phyloP scores from a whole-genome alignment of 2,113 vertebrate species.

The Chionomys nivalis region DNA sequence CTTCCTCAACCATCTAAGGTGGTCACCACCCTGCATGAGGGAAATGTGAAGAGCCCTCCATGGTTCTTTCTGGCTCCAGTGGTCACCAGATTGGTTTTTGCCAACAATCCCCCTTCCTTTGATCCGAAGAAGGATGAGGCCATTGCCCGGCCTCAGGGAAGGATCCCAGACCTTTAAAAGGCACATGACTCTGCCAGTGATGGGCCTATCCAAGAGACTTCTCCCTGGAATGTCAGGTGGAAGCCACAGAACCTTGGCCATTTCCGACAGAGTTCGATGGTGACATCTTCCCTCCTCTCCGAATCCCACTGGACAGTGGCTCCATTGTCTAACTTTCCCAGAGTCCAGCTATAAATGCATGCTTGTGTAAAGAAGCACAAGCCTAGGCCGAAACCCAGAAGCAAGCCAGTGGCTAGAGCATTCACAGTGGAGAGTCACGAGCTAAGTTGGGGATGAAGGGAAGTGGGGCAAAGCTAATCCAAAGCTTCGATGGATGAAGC shows the following conservation, averaged over 20 bases:
- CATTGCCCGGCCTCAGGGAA: background rate
- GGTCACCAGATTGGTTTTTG: background rate
- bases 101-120: background rate
- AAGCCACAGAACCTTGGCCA: background rate
- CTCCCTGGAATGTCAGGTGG: background rate
- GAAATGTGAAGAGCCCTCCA: background rate
- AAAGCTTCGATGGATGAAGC: background rate
- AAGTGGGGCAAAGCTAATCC: background rate
- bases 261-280: fast-evolving
- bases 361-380: background rate
- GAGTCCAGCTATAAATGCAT: background rate
- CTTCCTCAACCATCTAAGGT: background rate
- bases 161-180: fast-evolving
- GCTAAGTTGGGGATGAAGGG: background rate
- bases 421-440: background rate
- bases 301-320: background rate
- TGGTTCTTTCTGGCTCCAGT: background rate
- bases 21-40: fast-evolving
- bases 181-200: background rate
- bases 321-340: background rate
- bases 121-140: background rate
- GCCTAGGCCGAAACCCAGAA: background rate
- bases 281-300: background rate
- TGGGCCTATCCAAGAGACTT: background rate
- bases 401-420: background rate